Base-by-base conservation (phyloP, 2,113 vertebrate species). In the Trogon surrucura region DNA sequence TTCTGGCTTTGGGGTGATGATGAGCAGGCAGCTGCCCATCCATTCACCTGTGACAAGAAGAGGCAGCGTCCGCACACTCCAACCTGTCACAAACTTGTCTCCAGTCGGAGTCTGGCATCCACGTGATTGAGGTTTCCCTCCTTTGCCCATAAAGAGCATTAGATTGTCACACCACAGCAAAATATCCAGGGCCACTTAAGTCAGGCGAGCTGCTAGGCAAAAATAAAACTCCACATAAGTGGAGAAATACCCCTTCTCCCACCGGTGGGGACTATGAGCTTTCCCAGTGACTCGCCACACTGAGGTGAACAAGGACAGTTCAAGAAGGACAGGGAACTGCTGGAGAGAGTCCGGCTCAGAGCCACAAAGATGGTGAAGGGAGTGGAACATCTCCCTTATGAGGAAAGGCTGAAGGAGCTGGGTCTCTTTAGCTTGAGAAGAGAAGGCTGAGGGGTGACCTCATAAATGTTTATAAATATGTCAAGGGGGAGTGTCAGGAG, bases 81-180 rank as follows among this genome's bases (percentile, higher is more conserved):
- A 6, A 2, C 29, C 20, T 30, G 32, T 27, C 61, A 34, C 38
- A 25, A 58, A 2, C 19, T 51, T 87, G 4, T 19, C 32, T 74
- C 17, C 22, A 48, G 25, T 7, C 18, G 5, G 26, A 34, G n/a
- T 11, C 34, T 26, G 38, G 29, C 32, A 32, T 32, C 32, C 29
- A 15, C 20, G 7, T 25, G 61, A 29, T 32, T 64, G 57, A 61
- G 0, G 2, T 47, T 74, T 13, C 29, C 29, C 8, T 83, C 22
- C 56, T 83, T 53, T 3, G 0, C 23, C 16, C 16, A 1, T 4
- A 21, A 30, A 62, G 18, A 13, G 32, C 3, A 1, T 45, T 44
- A 65, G 41, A 11, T 11, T 85, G 54, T 48, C 12, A 16, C 8
- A 70, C 13, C 27, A 36, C 57, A 70, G 30, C 3, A 56, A 67